Conservation (phyloP, 2,888 invertebrate species). For the Drosophila testacea region DNA sequence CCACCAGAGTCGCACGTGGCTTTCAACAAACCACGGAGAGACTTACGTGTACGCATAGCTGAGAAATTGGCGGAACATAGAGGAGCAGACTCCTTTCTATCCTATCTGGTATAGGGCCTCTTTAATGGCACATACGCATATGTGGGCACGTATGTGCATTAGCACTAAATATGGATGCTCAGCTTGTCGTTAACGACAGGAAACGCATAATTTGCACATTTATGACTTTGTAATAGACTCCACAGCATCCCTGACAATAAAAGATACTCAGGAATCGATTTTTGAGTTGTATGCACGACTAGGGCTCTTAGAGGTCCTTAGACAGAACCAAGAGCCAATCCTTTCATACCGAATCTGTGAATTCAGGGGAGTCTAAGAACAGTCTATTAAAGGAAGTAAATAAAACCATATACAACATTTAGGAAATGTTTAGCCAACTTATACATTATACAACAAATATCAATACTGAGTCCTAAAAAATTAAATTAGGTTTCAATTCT, state of each 20-base stretch:
- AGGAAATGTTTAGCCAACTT: too few relatives aligned
- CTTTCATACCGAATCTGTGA: neutral
- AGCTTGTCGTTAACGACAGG: conserved; percentile 46
- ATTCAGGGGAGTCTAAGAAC: neutral
- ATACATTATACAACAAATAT: too few relatives aligned
- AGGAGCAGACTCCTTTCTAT: conserved; percentile 13
- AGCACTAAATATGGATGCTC: conserved; percentile 33
- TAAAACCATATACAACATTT: too few relatives aligned
- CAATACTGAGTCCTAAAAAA: too few relatives aligned
- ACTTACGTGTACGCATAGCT: conserved; percentile 22
- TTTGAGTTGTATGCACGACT: neutral
- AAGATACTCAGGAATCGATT: neutral
- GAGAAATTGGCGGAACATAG: conserved; percentile 45
- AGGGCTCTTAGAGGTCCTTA: neutral
- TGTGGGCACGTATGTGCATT: conserved; percentile 30
- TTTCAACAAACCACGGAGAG: conserved; percentile 21
- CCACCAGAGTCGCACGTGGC: conserved; percentile 34
- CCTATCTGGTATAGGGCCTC: conserved; percentile 2
- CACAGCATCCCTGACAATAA: neutral
- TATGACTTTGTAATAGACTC: conserved; percentile 27
- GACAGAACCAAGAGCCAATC: neutral
- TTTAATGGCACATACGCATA: conserved; percentile 31
- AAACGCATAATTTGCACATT: conserved; percentile 42
- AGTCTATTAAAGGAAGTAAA: too few relatives aligned
- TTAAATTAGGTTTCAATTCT: too few relatives aligned